A percentile compares a stretch with the other conserved stretches of the same genome.
Evolutionary conservation across 2,113 vertebrate species (phyloP).

Genomic region (Triplophysa rosa): DNA sequence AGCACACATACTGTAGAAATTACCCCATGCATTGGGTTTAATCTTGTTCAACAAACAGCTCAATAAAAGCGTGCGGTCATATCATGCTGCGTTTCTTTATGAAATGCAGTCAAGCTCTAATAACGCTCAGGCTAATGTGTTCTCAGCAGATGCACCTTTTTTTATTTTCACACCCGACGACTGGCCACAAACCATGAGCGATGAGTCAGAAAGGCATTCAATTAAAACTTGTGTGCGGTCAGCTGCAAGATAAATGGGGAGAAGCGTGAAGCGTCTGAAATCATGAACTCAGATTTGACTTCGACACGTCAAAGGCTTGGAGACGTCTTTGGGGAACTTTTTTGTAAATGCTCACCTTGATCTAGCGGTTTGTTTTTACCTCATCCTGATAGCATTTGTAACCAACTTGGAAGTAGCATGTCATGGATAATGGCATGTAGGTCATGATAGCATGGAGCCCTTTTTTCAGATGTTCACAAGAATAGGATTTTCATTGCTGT

Average conservation of each 20-base stretch:
- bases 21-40: neutral
- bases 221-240: neutral
- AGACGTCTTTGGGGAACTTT: neutral
- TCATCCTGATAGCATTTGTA: too few relatives aligned
- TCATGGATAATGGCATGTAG: too few relatives aligned
- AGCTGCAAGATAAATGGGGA: neutral
- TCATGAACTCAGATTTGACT: neutral
- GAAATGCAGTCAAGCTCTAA: constrained; percentile 25
- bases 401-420: too few relatives aligned
- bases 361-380: neutral
- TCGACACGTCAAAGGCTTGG: neutral
- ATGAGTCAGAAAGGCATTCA: constrained; percentile 14
- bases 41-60: constrained; percentile 19
- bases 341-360: neutral
- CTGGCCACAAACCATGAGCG: constrained; percentile 7
- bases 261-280: neutral
- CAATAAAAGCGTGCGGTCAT: constrained; percentile 13
- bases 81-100: constrained; percentile 34
- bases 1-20: constrained; percentile 19
- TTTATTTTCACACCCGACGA: neutral
- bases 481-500: neutral
- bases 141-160: neutral
- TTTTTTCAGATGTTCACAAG: neutral
- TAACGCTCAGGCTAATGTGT: constrained; percentile 5
- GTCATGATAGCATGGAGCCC: neutral